phyloP scores from a whole-genome alignment of 2,113 vertebrate species.

The Phalacrocorax aristotelis region DNA sequence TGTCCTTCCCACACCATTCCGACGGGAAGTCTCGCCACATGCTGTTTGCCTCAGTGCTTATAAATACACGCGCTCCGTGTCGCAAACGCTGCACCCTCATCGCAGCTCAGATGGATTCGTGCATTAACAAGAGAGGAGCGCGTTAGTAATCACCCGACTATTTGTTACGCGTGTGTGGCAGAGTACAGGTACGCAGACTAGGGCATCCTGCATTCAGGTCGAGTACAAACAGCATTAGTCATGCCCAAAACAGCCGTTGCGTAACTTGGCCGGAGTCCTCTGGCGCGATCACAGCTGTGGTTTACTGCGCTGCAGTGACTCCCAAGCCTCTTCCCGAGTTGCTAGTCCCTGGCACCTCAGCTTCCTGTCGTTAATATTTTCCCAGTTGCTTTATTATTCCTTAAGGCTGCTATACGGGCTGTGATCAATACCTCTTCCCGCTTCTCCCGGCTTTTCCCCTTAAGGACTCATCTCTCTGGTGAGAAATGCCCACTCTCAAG shows the following conservation, averaged over 20 bases:
- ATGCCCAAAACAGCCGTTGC: fast-evolving
- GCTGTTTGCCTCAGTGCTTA: no score
- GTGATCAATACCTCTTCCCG: not conserved
- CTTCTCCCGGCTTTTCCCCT: not conserved
- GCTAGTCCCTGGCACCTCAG: not conserved
- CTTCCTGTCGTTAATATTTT: fast-evolving
- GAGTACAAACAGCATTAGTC: not conserved
- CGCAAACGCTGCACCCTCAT: no score
- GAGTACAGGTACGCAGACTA: not conserved
- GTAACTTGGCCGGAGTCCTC: not conserved
- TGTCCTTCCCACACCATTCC: not conserved
- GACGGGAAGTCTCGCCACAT: not conserved
- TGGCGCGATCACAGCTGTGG: fast-evolving
- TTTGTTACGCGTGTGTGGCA: not conserved
- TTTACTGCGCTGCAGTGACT: not conserved
- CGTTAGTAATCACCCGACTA: not conserved
- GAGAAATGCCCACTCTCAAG: not conserved
- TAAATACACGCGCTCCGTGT: fast-evolving
- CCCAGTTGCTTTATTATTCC: not conserved
- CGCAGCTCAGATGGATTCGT: fast-evolving
- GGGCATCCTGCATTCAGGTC: not conserved
- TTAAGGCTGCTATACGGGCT: not conserved
- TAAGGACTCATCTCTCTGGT: not conserved
- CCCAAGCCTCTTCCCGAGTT: fast-evolving
- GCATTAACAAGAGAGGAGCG: not conserved